These are phyloP conservation scores for Falco concolor DNA, from an alignment of 2,797 vertebrate species.

Conservation along the genomic window DNA sequence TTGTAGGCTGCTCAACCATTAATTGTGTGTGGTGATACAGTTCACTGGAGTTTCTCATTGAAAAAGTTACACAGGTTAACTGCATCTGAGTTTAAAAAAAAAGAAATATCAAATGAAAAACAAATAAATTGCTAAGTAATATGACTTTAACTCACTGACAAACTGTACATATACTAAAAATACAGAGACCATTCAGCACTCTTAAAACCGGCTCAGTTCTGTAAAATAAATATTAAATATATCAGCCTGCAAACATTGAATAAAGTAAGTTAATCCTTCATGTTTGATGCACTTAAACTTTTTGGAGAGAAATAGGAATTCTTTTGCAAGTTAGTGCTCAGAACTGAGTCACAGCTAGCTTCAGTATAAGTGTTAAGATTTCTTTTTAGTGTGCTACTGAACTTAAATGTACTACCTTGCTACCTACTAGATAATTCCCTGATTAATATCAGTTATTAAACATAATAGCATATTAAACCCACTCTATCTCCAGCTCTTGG, in stretches of 20 bases:
- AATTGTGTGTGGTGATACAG: slow-evolving; percentile 55
- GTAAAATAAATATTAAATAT: neutral
- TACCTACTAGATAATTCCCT: neutral
- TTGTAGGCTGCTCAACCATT: slow-evolving; percentile 52
- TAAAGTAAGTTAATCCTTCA: neutral
- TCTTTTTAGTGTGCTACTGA: neutral
- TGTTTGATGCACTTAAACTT: neutral
- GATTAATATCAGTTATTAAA: neutral
- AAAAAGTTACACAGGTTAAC: slow-evolving; percentile 64
- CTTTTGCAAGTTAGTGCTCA: neutral
- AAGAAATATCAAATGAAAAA: neutral
- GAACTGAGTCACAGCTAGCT: neutral
- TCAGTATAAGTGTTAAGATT: neutral
- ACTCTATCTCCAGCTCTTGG: neutral
- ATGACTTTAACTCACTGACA: neutral
- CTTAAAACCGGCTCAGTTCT: neutral
- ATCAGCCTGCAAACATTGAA: neutral
- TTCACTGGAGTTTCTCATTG: slow-evolving; percentile 61
- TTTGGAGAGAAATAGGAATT: neutral
- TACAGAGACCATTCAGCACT: neutral
- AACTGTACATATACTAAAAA: neutral
- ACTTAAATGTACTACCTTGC: neutral
- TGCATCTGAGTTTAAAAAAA: neutral
- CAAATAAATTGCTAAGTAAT: neutral
- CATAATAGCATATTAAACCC: neutral